A percentile compares a stretch with the other conserved stretches of the same genome.
phyloP scores from a whole-genome alignment of 2,797 vertebrate species.

The Harpagifer antarcticus region DNA sequence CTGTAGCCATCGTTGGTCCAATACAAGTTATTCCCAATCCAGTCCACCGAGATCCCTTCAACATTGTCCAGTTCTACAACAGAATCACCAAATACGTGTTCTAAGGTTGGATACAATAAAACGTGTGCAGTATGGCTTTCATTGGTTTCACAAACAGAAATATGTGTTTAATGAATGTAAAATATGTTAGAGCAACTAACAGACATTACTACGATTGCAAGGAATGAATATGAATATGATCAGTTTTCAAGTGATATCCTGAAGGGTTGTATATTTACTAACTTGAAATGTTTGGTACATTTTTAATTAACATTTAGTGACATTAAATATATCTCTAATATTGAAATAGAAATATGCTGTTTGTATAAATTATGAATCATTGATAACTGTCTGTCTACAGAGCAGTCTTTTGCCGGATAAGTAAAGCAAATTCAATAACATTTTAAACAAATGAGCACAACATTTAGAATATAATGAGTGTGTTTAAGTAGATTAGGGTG shows the following conservation, averaged over 20 bases:
- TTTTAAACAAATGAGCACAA: background rate
- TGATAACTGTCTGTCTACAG: background rate
- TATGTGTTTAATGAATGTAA: background rate
- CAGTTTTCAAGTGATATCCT: background rate
- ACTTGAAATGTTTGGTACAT: background rate
- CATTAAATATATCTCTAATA: background rate
- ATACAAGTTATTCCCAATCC: slow-evolving; percentile 98
- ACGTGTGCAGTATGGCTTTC: background rate
- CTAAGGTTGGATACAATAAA: background rate
- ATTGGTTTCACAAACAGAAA: background rate
- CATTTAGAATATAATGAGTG: background rate
- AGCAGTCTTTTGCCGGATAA: background rate
- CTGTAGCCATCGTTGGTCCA: slow-evolving; percentile 98
- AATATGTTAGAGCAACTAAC: background rate
- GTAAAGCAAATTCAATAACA: background rate
- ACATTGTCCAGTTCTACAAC: slow-evolving; percentile 95
- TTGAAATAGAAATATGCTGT: background rate
- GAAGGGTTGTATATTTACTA: background rate
- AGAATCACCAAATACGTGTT: slow-evolving; percentile 11
- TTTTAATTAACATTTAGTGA: background rate
- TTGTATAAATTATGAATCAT: background rate
- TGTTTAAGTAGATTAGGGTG: background rate
- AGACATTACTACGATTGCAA: background rate
- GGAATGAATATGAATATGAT: background rate
- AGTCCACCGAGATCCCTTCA: slow-evolving; percentile 98